Percentiles rank a stretch among this genome's conserved stretches.
These are phyloP conservation scores for Poecilia wingei DNA, from an alignment of 2,797 vertebrate genomes.

Conservation along the genomic window DNA sequence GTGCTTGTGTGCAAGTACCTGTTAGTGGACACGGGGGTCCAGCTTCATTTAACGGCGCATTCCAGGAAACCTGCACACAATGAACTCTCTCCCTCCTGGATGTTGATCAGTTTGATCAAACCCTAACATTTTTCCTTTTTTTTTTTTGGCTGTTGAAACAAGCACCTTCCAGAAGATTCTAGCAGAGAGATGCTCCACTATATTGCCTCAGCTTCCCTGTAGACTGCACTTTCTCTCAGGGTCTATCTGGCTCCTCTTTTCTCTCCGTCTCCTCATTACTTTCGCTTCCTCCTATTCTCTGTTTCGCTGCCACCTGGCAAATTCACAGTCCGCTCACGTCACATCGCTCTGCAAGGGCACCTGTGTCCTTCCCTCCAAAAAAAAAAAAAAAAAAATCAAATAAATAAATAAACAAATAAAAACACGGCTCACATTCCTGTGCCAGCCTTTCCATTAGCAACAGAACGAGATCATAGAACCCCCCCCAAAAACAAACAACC, in stretches of 20 bases:
- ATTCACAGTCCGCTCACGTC: slow-evolving; percentile 88
- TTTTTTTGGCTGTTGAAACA: slow-evolving; percentile 34
- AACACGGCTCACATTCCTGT: slow-evolving; percentile 74
- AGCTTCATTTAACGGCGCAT: slow-evolving; percentile 46
- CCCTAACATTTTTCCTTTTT: slow-evolving; percentile 11
- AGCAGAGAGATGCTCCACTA: slow-evolving; percentile 58
- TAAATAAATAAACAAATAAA: slow-evolving; percentile 36
- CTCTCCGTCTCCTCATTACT: slow-evolving; percentile 67
- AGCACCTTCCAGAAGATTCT: slow-evolving; percentile 69
- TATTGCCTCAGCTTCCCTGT: slow-evolving; percentile 71
- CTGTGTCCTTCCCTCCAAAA: slow-evolving; percentile 85
- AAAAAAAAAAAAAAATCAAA: slow-evolving; percentile 24
- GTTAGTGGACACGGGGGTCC: slow-evolving; percentile 53
- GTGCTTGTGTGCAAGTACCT: slow-evolving; percentile 52
- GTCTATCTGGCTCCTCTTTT: slow-evolving; percentile 69
- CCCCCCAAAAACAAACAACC: slow-evolving; percentile 57
- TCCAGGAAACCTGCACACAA: slow-evolving; percentile 44
- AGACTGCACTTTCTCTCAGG: slow-evolving; percentile 68
- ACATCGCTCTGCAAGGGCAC: slow-evolving; percentile 87
- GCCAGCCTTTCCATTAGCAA: slow-evolving; percentile 83
- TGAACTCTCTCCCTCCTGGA: slow-evolving; percentile 27
- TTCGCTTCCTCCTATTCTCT: slow-evolving; percentile 67
- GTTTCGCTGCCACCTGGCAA: slow-evolving; percentile 84
- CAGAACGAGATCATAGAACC: slow-evolving; percentile 78
- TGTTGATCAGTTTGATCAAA: slow-evolving; percentile 57